Base-by-base conservation (phyloP, 2,888 invertebrate species). In the Tetragonisca angustula region DNA sequence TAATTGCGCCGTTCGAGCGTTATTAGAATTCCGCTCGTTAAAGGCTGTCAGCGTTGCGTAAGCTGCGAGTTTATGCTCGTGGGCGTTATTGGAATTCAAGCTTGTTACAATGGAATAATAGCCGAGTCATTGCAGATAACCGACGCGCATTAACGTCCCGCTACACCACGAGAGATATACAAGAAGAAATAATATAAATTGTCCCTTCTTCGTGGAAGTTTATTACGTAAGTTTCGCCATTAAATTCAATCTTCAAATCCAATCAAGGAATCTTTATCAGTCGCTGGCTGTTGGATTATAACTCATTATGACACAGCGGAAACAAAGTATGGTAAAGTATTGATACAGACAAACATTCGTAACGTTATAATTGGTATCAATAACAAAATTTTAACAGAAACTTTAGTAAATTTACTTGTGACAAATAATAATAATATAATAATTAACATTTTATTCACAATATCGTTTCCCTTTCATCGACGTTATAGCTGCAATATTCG, bases 1-100 rank as follows among this genome's bases (percentile, higher is more conserved):
- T 54, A 65, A 74, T 64, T 19, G 73, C 32, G 62, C 4, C 74
- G 74, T 50, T 64, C 24, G 19, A 64, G 17, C 32, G 54, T 56
- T 54, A 54, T 43, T 67, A 54, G 73, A 73, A 62, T 62, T 73
- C 27, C 27, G 50, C 62, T 50, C 61, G 73, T 32, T 61, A 73
- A 73, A 73, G 50, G 32, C 67, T 67, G 75, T 67, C 56, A 36
- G 21, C 67, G 56, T 43, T 52, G 74, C n/a, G 64, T 36, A 32
- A 74, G 19, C 36, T 65, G 52, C 61, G 19, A 49, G 62, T 64
- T 64, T 72, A 59, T 49, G 27, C 36, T 49, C 43, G 59, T 6
- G 13, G 21, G 19, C 49, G 54, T 62, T 43, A 67, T 67, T 56
- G 52, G 65, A 54, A 75, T 54, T 43, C 74, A 19, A 65, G 36